phyloP scores from a whole-genome alignment of 2,888 invertebrate genomes.

The Mesochorus sp. region DNA sequence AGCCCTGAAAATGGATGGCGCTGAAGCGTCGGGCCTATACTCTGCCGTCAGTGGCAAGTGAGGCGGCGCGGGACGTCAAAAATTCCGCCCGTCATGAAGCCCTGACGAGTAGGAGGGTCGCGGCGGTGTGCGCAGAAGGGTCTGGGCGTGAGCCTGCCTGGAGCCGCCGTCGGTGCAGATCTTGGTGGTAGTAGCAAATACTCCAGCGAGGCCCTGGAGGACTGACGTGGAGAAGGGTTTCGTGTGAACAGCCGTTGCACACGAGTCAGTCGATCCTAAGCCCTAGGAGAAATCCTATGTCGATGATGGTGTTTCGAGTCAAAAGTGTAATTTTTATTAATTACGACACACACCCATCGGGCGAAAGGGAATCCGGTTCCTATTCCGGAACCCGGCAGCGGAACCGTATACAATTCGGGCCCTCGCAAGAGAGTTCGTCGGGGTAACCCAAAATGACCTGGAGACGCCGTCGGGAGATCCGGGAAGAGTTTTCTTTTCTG shows the following conservation, averaged over 20 bases:
- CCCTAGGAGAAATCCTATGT: slow-evolving; percentile 83
- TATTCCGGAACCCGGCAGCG: slow-evolving; percentile 85
- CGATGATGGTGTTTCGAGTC: slow-evolving; percentile 78
- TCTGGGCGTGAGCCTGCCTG: slow-evolving; percentile 81
- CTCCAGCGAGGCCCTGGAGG: slow-evolving; percentile 85
- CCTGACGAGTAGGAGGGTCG: slow-evolving; percentile 86
- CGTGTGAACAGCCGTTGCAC: slow-evolving; percentile 86
- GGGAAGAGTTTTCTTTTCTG: slow-evolving; percentile 84
- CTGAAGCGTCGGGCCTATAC: slow-evolving; percentile 26
- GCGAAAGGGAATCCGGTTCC: slow-evolving; percentile 85
- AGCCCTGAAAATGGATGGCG: slow-evolving; percentile 78
- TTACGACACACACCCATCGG: slow-evolving; percentile 79
- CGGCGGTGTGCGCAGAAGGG: slow-evolving; percentile 83
- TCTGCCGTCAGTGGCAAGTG: slow-evolving; percentile 18
- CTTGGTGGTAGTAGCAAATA: slow-evolving; percentile 86
- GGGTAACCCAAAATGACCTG: slow-evolving; percentile 83
- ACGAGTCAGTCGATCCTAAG: slow-evolving; percentile 85
- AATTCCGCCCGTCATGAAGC: slow-evolving; percentile 82
- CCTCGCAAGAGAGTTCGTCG: slow-evolving; percentile 80
- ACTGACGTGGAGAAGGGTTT: slow-evolving; percentile 86
- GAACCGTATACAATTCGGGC: slow-evolving; percentile 83
- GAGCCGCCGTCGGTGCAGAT: slow-evolving; percentile 77
- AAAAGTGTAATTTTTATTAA: slow-evolving; percentile 61
- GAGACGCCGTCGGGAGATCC: slow-evolving; percentile 84
- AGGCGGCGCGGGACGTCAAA: slow-evolving; percentile 70